These are phyloP conservation scores for Leptonema lineaticorne DNA, from an alignment of 1,140 invertebrate genomes.

Conservation along the genomic window DNA sequence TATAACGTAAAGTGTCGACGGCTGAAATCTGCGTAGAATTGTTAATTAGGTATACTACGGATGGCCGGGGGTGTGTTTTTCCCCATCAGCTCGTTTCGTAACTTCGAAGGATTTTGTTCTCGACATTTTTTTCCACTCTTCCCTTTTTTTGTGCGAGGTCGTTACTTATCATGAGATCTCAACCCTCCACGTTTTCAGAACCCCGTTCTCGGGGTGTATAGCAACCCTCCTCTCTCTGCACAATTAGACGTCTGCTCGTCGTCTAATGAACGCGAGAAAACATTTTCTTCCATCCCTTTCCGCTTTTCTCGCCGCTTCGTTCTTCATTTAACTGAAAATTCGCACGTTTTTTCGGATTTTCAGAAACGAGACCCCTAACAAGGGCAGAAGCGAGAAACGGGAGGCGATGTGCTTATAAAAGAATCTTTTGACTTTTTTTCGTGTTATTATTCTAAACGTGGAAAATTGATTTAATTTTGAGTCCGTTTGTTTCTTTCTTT, in stretches of 20 bases:
- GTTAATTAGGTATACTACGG: background rate
- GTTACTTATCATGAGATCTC: background rate
- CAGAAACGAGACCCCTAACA: background rate
- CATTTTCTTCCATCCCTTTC: background rate
- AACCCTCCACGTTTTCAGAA: background rate
- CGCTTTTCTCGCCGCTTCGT: no score
- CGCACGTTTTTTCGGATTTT: background rate
- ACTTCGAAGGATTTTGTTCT: background rate
- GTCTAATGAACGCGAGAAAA: slow-evolving; percentile 5
- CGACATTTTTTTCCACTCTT: background rate
- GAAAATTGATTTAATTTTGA: slow-evolving; percentile 4
- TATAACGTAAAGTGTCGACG: background rate
- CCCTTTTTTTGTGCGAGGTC: background rate
- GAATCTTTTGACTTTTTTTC: background rate
- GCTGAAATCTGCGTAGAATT: background rate
- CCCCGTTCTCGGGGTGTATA: background rate
- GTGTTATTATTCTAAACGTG: background rate
- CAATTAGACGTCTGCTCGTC: background rate
- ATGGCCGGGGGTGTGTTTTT: background rate
- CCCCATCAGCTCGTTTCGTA: background rate
- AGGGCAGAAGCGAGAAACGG: background rate
- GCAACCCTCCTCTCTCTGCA: background rate
- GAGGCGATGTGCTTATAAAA: background rate
- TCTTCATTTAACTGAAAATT: background rate
- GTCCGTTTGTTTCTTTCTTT: background rate